Evolutionary conservation across 1,140 invertebrate genomes (phyloP).

Genomic region (Aphaenogaster ashmeadi): DNA sequence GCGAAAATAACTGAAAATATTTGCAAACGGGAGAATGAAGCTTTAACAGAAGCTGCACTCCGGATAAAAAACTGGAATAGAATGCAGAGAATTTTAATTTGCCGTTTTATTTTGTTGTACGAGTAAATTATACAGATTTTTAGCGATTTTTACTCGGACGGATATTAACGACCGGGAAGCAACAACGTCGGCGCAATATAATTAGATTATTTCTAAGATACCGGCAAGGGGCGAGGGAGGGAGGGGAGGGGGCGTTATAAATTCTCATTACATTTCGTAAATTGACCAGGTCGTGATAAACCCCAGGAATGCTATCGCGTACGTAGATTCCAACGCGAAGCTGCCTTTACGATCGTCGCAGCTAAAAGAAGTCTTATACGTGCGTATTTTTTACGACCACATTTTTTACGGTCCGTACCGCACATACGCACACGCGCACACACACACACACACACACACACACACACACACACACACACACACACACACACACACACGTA

Average conservation of each 20-base stretch:
- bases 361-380: conserved; percentile 53
- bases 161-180: conserved; percentile 20
- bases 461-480: not conserved
- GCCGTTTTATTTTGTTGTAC: conserved; percentile 8
- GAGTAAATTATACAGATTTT: conserved; percentile 5
- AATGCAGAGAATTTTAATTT: conserved; percentile 21
- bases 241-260: conserved; percentile 4
- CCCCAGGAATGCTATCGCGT: not conserved
- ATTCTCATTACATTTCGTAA: conserved; percentile 39
- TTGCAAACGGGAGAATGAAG: not conserved
- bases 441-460: not conserved
- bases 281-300: conserved; percentile 41
- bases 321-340: conserved; percentile 52
- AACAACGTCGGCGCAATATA: not conserved
- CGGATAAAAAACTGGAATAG: not conserved
- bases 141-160: not conserved
- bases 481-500: not conserved
- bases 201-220: conserved; percentile 23
- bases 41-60: not conserved
- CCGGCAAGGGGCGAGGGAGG: not conserved
- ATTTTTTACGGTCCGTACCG: conserved; percentile 55
- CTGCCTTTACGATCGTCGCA: conserved; percentile 66
- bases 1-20: conserved; percentile 1
- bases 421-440: not conserved
- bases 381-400: conserved; percentile 66